Evolutionary conservation across 2,888 invertebrate genomes (phyloP).

Genomic region (Automeris io): DNA sequence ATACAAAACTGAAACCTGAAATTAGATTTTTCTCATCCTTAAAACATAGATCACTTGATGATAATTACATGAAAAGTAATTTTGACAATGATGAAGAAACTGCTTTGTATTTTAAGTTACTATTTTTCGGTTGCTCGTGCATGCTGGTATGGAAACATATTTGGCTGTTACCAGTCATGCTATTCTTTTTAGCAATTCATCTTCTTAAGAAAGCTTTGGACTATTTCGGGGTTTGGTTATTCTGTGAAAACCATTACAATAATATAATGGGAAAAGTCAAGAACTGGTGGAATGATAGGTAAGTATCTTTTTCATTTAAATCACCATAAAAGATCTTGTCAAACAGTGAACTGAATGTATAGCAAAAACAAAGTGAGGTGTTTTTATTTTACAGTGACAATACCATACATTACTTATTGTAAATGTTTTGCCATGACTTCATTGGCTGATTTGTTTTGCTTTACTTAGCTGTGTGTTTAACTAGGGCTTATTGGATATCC

Average conservation of each 20-base stretch:
- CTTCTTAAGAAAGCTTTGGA: conserved; percentile 70
- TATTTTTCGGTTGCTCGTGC: conserved; percentile 88
- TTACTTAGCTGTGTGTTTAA: no score
- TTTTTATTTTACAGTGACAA: no score
- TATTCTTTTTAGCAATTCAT: conserved; percentile 86
- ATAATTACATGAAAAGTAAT: conserved; percentile 60
- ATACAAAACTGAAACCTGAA: conserved; percentile 50
- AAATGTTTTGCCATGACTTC: no score
- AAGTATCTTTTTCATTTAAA: conserved; percentile 1
- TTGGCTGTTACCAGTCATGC: conserved; percentile 86
- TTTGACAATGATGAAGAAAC: conserved; percentile 76
- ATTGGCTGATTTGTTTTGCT: no score
- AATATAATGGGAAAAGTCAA: conserved; percentile 51
- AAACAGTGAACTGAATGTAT: no score
- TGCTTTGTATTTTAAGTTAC: conserved; percentile 83
- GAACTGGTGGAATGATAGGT: conserved; percentile 80
- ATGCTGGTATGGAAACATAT: conserved; percentile 92
- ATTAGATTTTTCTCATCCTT: conserved; percentile 57
- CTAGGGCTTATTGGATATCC: no score
- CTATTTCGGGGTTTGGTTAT: conserved; percentile 72
- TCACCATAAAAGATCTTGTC: no score
- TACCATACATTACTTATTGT: no score
- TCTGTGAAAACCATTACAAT: conserved; percentile 62
- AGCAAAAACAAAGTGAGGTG: no score
- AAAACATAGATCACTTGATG: conserved; percentile 58